A percentile compares a stretch with the other conserved stretches of the same genome.
phyloP scores from a whole-genome alignment of 2,797 vertebrate genomes.

The Acrossocheilus wenchowensis region DNA sequence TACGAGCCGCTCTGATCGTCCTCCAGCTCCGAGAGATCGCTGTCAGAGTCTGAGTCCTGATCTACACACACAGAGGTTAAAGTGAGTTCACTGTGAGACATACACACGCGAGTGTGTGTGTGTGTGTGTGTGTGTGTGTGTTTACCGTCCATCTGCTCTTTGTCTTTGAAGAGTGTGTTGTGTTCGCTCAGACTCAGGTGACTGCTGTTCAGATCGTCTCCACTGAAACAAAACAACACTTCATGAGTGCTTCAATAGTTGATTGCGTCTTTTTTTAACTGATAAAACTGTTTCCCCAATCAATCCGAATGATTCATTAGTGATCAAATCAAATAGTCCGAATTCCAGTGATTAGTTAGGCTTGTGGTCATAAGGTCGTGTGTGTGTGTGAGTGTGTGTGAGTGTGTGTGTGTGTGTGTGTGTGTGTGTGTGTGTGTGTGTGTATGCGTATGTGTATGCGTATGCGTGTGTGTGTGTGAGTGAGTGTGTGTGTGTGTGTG shows the following conservation, averaged over 20 bases:
- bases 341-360: no score
- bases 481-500: neutral
- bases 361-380: neutral
- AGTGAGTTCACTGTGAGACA: constrained; percentile 11
- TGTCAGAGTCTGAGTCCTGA: constrained; percentile 91
- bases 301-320: no score
- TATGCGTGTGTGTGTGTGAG: constrained; percentile 42
- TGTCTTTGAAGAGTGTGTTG: constrained; percentile 80
- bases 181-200: constrained; percentile 83
- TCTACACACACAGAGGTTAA: constrained; percentile 69
- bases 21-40: constrained; percentile 89
- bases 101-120: neutral
- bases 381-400: constrained; percentile 15
- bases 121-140: constrained; percentile 25
- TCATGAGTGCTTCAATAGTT: neutral
- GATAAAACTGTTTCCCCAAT: neutral
- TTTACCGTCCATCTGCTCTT: constrained; percentile 81
- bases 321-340: no score
- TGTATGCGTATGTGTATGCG: no score
- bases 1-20: constrained; percentile 92
- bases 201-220: constrained; percentile 84
- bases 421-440: constrained; percentile 42
- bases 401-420: constrained; percentile 41
- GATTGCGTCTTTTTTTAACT: neutral
- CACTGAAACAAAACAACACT: constrained; percentile 74